Base-by-base conservation (phyloP, 2,113 vertebrate species). In the Chamaetylas fuelleborni region DNA sequence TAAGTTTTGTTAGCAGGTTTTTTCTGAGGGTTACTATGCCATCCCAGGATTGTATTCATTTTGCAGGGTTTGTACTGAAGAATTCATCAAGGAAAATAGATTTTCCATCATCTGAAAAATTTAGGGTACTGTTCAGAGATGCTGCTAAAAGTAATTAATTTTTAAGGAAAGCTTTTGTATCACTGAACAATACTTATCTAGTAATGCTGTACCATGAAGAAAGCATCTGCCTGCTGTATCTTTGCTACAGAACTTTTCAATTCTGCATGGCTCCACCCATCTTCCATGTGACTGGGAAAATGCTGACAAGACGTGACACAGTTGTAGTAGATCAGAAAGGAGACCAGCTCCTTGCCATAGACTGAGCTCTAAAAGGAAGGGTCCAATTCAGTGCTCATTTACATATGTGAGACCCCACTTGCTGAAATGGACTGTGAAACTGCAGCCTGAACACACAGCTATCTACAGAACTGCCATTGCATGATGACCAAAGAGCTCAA, bases 81-180 rank as follows among this genome's bases (percentile, higher is more conserved):
- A 85, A 92, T 70, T 73, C 43, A 95, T 66, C 43, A 88, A 34
- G 73, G 95, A 91, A 73, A 67, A 51, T 1, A 82, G 53, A 64
- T 94, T 92, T 93, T 84, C 61, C 8, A 6, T 80, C 2, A 1
- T 86, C 69, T 67, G 47, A 94, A 90, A 67, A 78, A 51, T 3
- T 38, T 33, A 28, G 31, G 24, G 43, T 88, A 93, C 15, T 95
- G 29, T 90, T 96, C 94, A 83, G 83, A 93, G 94, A 95, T 84
- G 89, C 47, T 77, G 81, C 91, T 93, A 2, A 18, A 88, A 20
- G 34, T 69, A 90, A 88, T 69, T 66, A 28, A 58, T 25, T 96
- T 92, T 90, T 92, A 73, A 96, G 90, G 64, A 34, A 69, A 73
- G 71, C 38, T 96, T 97, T 53, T 81, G 54, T 88, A 38, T 81